Percentiles rank a stretch among this genome's conserved stretches.
Conservation (phyloP, 2,797 vertebrate species). For the Gallinago nigripennis region DNA sequence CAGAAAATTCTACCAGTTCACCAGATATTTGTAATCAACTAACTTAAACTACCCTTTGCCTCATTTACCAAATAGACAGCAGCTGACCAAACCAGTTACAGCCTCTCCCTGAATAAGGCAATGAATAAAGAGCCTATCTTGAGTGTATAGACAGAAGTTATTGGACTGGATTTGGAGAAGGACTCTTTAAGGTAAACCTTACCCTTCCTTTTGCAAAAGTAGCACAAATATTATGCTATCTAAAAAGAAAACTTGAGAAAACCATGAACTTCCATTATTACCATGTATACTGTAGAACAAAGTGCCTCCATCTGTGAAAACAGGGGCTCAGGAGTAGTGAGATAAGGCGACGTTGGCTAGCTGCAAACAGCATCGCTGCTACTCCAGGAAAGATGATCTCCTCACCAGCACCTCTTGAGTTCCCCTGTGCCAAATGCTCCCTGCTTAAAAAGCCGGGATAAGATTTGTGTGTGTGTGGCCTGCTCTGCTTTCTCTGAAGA, state of each 20-base stretch:
- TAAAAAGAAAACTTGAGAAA: background rate
- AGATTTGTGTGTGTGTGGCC: background rate
- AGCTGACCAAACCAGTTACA: background rate
- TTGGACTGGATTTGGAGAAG: background rate
- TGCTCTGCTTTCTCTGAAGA: background rate
- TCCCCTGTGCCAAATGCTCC: background rate
- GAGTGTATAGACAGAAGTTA: background rate
- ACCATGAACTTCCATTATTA: background rate
- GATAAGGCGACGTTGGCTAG: background rate
- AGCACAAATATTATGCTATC: background rate
- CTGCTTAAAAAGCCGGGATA: background rate
- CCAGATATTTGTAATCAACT: background rate
- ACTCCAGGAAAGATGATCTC: background rate
- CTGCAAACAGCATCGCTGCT: background rate
- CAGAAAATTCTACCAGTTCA: background rate
- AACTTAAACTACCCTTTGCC: background rate
- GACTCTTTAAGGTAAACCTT: background rate
- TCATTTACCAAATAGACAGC: background rate
- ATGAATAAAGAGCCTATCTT: background rate
- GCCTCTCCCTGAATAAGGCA: background rate
- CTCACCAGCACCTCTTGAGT: background rate
- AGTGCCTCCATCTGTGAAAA: background rate
- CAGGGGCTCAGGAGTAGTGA: background rate
- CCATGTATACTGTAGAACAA: background rate
- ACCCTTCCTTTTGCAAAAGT: background rate